Evolutionary conservation across 2,113 vertebrate species (phyloP).

Genomic region (Hemibagrus wyckioides): DNA sequence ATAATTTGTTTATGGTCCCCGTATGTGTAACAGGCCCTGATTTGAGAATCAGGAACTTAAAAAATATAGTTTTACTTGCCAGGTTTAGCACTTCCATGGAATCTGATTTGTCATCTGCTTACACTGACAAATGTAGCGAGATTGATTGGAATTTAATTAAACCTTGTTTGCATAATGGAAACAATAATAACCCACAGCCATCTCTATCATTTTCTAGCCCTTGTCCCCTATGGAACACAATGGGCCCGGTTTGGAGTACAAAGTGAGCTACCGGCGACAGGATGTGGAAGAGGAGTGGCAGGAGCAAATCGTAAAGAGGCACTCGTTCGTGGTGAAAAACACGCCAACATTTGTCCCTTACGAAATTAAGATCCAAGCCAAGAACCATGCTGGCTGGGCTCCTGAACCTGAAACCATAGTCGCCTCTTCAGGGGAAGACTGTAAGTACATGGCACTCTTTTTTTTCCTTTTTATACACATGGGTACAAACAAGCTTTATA

Average conservation of each 20-base stretch:
- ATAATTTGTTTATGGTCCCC: neutral
- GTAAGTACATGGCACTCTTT: constrained; percentile 73
- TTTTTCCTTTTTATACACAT: neutral
- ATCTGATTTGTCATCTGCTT: neutral
- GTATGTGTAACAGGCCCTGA: neutral
- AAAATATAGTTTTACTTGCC: neutral
- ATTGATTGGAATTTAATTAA: neutral
- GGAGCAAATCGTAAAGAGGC: constrained; percentile 83
- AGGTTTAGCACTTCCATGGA: neutral
- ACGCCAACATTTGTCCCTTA: constrained; percentile 90
- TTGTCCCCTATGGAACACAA: constrained; percentile 84
- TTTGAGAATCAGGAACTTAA: neutral
- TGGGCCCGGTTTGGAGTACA: constrained; percentile 90
- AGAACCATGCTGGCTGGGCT: constrained; percentile 83
- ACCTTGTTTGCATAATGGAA: neutral
- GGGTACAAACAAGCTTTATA: too few species aligned
- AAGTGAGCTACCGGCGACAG: constrained; percentile 84
- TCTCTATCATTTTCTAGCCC: constrained; percentile 70
- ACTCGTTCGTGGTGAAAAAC: constrained; percentile 81
- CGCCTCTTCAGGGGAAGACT: constrained; percentile 90
- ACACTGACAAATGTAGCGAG: neutral
- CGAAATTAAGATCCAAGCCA: constrained; percentile 88
- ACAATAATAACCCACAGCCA: neutral
- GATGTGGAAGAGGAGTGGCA: constrained; percentile 79
- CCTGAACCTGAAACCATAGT: constrained; percentile 81